Percentiles rank a stretch among this genome's conserved stretches.
phyloP scores from a whole-genome alignment of 2,113 vertebrate genomes.

The Nothocercus julius region DNA sequence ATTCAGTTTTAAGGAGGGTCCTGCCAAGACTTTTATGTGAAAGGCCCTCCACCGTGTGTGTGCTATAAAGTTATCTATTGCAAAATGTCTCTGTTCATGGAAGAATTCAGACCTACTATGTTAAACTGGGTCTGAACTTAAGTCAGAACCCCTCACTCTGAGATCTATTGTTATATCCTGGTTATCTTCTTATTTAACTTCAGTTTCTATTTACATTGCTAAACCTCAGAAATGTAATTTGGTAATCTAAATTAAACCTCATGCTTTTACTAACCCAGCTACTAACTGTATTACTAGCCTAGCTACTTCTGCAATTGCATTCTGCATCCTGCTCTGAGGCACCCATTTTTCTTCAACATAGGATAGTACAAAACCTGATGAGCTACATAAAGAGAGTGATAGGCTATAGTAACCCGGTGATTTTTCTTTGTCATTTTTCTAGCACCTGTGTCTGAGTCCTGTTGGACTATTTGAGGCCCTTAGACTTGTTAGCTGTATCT shows the following conservation, averaged over 20 bases:
- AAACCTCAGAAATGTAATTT: background rate
- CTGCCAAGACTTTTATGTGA: background rate
- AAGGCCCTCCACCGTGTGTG: background rate
- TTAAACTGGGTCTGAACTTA: background rate
- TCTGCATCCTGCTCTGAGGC: background rate
- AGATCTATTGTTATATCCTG: background rate
- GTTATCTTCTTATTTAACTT: background rate
- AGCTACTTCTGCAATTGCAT: background rate
- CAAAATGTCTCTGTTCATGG: background rate
- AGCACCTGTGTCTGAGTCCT: background rate
- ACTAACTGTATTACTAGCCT: background rate
- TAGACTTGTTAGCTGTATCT: background rate
- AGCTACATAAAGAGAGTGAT: background rate
- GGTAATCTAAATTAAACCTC: constrained; percentile 17
- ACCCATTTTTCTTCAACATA: fast-evolving
- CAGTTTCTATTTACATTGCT: background rate
- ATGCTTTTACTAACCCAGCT: background rate
- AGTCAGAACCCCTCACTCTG: background rate
- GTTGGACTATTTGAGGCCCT: background rate
- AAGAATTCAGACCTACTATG: background rate
- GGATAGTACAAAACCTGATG: background rate
- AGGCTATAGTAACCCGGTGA: background rate
- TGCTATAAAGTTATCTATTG: background rate
- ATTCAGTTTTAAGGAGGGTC: background rate
- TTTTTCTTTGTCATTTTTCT: background rate